phyloP scores from a whole-genome alignment of 2,888 invertebrate species.

The Lasioglossum morio region DNA sequence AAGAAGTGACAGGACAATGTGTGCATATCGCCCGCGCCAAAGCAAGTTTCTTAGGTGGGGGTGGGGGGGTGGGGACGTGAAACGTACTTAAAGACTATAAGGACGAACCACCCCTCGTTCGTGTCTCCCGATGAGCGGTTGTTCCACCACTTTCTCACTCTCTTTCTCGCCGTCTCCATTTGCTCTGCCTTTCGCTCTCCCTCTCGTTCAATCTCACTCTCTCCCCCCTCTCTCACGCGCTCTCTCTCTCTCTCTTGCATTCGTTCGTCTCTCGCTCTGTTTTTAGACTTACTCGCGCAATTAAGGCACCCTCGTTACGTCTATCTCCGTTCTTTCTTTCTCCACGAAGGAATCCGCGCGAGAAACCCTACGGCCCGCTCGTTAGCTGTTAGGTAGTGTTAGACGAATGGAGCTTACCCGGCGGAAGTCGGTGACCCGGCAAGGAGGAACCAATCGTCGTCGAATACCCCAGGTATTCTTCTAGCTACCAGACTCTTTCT shows the following conservation, averaged over 20 bases:
- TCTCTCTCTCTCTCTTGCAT: neutral
- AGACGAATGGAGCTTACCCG: constrained; percentile 41
- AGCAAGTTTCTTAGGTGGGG: constrained; percentile 76
- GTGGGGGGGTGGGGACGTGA: constrained; percentile 69
- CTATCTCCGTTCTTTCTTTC: constrained; percentile 59
- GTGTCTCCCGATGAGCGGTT: constrained; percentile 68
- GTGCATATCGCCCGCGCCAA: constrained; percentile 82
- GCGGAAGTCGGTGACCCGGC: constrained; percentile 47
- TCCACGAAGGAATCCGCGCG: constrained; percentile 45
- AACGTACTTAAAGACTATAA: constrained; percentile 72
- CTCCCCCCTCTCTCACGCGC: constrained; percentile 28
- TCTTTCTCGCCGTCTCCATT: constrained; percentile 5
- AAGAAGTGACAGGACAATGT: constrained; percentile 73
- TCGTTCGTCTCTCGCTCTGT: constrained; percentile 1
- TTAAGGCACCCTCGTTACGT: constrained; percentile 67
- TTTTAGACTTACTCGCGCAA: constrained; percentile 65
- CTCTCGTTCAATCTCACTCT: constrained; percentile 25
- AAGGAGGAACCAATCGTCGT: constrained; percentile 43
- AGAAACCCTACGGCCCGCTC: constrained; percentile 32
- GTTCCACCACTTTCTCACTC: constrained; percentile 56
- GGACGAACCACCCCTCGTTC: constrained; percentile 69
- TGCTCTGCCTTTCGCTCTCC: constrained; percentile 16
- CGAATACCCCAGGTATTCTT: neutral
- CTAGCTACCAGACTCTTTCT: neutral
- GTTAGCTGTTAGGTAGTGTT: constrained; percentile 62